Conservation (phyloP, 2,797 vertebrate species). For the Brachymystax lenok region DNA sequence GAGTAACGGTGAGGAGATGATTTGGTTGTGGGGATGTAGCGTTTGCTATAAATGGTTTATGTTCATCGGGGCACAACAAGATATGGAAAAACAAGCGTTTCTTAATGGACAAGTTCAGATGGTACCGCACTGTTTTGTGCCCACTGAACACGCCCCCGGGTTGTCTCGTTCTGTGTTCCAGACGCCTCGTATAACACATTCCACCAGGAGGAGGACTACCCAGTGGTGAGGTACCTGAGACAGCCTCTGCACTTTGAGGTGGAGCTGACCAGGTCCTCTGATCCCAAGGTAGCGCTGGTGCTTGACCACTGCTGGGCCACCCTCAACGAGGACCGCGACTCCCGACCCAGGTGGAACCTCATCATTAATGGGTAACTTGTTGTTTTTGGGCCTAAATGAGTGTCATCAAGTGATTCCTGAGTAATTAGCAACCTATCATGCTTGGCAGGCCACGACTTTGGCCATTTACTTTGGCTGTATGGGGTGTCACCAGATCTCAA, state of each 20-base stretch:
- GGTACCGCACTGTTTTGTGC: neutral
- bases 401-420: too few species aligned
- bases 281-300: slow-evolving; percentile 54
- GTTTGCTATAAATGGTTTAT: too few species aligned
- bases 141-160: neutral
- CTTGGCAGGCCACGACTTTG: too few species aligned
- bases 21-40: too few species aligned
- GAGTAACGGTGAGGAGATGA: too few species aligned
- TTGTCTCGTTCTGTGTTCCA: slow-evolving; percentile 25
- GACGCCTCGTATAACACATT: slow-evolving; percentile 60
- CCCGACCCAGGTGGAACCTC: slow-evolving; percentile 67
- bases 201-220: slow-evolving; percentile 48
- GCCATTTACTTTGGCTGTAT: too few species aligned
- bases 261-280: slow-evolving; percentile 47
- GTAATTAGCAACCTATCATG: too few species aligned
- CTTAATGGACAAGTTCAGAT: neutral
- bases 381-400: neutral
- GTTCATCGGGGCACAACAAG: neutral
- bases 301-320: slow-evolving; percentile 75
- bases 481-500: too few species aligned
- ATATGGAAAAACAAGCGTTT: too few species aligned
- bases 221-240: slow-evolving; percentile 56
- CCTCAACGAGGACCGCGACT: slow-evolving; percentile 28
- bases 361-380: slow-evolving; percentile 61
- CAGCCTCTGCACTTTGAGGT: slow-evolving; percentile 67